phyloP scores from a whole-genome alignment of 2,113 vertebrate species.

The Raja brachyura region DNA sequence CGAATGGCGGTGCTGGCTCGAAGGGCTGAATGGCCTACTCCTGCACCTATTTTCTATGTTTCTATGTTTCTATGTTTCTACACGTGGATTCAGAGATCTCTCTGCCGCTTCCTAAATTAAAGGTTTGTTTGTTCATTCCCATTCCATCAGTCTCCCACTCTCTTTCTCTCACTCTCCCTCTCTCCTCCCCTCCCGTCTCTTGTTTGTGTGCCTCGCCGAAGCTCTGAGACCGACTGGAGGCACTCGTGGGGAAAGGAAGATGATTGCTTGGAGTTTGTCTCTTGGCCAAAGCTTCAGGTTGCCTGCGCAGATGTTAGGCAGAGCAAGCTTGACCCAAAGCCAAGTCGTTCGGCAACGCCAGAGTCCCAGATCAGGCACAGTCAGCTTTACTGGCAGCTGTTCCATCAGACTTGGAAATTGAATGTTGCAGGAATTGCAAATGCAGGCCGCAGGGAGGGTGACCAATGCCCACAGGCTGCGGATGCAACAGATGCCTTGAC shows the following conservation, averaged over 20 bases:
- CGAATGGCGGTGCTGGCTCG: no score
- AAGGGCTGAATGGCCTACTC: no score
- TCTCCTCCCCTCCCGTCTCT: not conserved
- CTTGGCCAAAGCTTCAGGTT: conserved; percentile 15
- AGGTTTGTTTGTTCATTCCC: no score
- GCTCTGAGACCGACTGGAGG: not conserved
- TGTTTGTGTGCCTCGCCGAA: not conserved
- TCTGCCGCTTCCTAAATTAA: no score
- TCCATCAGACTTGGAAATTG: conserved; percentile 12
- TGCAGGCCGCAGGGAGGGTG: not conserved
- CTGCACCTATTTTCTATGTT: no score
- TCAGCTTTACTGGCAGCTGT: conserved; percentile 24
- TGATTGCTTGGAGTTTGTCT: conserved; percentile 31
- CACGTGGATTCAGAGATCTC: no score
- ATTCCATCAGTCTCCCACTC: no score
- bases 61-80: no score
- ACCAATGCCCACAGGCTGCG: not conserved
- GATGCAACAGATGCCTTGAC: conserved; percentile 14
- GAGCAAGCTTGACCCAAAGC: conserved; percentile 25
- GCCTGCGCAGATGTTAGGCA: conserved; percentile 3
- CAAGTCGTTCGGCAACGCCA: not conserved
- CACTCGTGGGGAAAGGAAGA: not conserved
- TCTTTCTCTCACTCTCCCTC: no score
- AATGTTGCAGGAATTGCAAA: conserved; percentile 27
- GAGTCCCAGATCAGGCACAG: conserved; percentile 11